Evolutionary conservation across 2,888 invertebrate species (phyloP).

Genomic region (Lasioglossum marginatum): DNA sequence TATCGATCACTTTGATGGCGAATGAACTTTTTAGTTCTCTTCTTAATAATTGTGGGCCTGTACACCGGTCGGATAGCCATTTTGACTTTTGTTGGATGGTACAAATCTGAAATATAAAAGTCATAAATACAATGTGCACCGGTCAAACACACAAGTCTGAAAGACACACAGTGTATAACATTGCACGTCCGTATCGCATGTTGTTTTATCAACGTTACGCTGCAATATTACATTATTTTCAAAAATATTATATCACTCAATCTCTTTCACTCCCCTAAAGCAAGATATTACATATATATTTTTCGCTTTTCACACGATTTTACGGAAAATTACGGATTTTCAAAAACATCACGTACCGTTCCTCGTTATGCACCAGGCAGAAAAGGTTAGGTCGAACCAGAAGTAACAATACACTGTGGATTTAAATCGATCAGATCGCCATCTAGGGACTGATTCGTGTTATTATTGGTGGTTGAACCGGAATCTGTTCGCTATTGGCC

Average conservation of each 20-base stretch:
- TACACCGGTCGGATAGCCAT: slow-evolving; percentile 96
- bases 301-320: slow-evolving; percentile 56
- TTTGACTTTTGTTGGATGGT: slow-evolving; percentile 82
- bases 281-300: slow-evolving; percentile 17
- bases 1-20: slow-evolving; percentile 99
- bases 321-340: slow-evolving; percentile 66
- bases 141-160: not conserved
- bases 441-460: not conserved
- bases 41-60: slow-evolving; percentile 96
- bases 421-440: slow-evolving; percentile 14
- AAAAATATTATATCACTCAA: slow-evolving; percentile 52
- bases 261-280: slow-evolving; percentile 34
- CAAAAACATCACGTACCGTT: slow-evolving; percentile 67
- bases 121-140: slow-evolving; percentile 18
- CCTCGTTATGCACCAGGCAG: slow-evolving; percentile 29
- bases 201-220: slow-evolving; percentile 15
- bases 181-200: slow-evolving; percentile 3
- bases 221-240: not conserved
- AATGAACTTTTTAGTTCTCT: slow-evolving; percentile 99
- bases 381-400: slow-evolving; percentile 51
- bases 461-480: not conserved
- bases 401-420: slow-evolving; percentile 13
- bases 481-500: no score
- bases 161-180: not conserved
- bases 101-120: slow-evolving; percentile 24